Evolutionary conservation across 2,113 vertebrate genomes (phyloP).

Genomic region (Anoplopoma fimbria): DNA sequence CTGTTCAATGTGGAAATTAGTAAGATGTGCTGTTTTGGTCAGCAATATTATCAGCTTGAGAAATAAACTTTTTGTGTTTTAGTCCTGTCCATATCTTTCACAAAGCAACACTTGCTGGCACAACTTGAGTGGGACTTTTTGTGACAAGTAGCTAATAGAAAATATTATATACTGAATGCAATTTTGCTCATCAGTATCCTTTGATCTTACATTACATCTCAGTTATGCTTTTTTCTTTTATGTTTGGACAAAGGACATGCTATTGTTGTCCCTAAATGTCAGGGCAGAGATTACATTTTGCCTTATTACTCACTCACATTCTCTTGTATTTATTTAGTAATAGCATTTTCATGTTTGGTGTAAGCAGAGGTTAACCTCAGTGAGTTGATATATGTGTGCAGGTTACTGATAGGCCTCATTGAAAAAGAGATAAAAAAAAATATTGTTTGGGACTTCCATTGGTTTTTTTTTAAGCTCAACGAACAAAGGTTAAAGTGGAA

Average conservation of each 20-base stretch:
- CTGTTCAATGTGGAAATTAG: constrained; percentile 26
- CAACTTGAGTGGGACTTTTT: not conserved
- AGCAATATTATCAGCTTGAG: constrained; percentile 5
- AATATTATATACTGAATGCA: not conserved
- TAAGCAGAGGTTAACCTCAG: constrained; percentile 31
- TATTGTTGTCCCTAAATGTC: not conserved
- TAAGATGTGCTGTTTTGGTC: constrained; percentile 10
- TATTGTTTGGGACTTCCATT: not conserved
- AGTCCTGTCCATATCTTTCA: constrained; percentile 24
- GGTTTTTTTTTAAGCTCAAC: constrained; percentile 2
- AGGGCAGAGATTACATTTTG: constrained; percentile 1
- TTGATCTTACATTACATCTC: not conserved
- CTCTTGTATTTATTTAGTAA: not conserved
- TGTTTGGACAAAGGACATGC: not conserved
- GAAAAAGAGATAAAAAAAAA: too few species aligned
- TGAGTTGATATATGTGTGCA: not conserved
- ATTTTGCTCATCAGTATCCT: too few species aligned
- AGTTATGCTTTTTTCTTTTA: not conserved
- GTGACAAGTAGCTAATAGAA: not conserved
- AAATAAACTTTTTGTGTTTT: constrained; percentile 27
- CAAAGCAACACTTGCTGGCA: not conserved
- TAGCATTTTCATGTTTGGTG: not conserved
- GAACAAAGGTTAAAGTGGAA: constrained; percentile 22
- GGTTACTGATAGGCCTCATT: too few species aligned
- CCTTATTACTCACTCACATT: constrained; percentile 6